phyloP scores from a whole-genome alignment of 2,888 invertebrate genomes.

The Volucella inflata region DNA sequence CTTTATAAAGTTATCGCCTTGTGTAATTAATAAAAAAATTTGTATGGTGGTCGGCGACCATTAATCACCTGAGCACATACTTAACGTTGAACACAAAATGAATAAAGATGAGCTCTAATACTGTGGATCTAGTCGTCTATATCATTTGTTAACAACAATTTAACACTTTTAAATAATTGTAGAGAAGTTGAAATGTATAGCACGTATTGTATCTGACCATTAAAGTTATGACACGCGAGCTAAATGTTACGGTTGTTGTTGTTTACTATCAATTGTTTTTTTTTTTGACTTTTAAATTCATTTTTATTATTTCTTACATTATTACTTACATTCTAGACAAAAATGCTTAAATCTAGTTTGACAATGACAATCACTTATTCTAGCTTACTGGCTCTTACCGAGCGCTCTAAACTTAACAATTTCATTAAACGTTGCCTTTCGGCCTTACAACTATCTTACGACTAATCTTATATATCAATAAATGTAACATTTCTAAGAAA shows the following conservation, averaged over 20 bases:
- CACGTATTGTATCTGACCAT: constrained; percentile 32
- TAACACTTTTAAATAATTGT: constrained; percentile 26
- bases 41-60: constrained; percentile 1
- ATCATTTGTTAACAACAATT: constrained; percentile 50
- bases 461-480: no score
- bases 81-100: constrained; percentile 19
- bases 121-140: background rate
- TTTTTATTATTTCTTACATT: no score
- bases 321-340: no score
- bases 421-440: no score
- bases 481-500: no score
- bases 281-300: no score
- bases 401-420: no score
- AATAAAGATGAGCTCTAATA: constrained; percentile 42
- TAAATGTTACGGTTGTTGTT: background rate
- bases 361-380: no score
- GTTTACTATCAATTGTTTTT: background rate
- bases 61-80: constrained; percentile 33
- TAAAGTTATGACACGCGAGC: constrained; percentile 27
- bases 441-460: no score
- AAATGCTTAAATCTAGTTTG: no score
- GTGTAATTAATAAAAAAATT: constrained; percentile 16
- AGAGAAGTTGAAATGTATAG: constrained; percentile 31
- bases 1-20: background rate
- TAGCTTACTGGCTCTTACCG: no score